Evolutionary conservation across 1,140 invertebrate genomes (phyloP), one percentile per base, ranked within the genome.

Genomic region (Tyrophagus putrescentiae): DNA sequence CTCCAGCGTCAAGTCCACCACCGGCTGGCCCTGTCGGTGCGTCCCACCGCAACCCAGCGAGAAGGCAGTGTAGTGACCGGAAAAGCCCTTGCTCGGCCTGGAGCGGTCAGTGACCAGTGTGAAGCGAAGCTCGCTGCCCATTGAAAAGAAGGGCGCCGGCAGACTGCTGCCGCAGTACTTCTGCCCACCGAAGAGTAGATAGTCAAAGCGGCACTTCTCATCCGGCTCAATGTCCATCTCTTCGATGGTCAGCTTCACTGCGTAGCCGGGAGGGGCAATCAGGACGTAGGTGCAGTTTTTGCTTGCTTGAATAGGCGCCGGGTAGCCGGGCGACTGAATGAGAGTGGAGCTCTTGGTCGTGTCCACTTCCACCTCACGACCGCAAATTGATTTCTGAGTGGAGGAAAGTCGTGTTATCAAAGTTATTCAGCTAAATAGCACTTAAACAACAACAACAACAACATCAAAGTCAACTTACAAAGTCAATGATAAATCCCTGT

Each of bases 201-300:
- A 75, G 68, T 73, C 70, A 53, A 68, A 70, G 25, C 16, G 52
- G 65, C 74, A 67, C 21, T 62, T 41, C n/a, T n/a, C 23, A 63
- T 77, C 74, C 5, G 67, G 71, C 69, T 84, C 83, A 18, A 91
- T 73, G 21, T 84, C 80, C 68, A 91, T 79, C 67, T 82, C 80
- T 23, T 77, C 69, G 67, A 90, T 80, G 4, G 73, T 75, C 1
- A 89, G 66, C 9, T 72, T 66, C 42, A 88, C 82, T 1, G 76
- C 71, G 68, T 77, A 79, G 1, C 78, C 76, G 0, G 72, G 64
- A 0, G 77, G 77, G 28, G 81, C 80, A 7, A 69, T 69, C 44
- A 96, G 84, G n/a, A 80, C 70, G 72, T 87, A 95, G 9, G 76
- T 74, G 67, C 91, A 96, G 27, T 77, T 72, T 59, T 76, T 73